phyloP scores from a whole-genome alignment of 2,888 invertebrate genomes.

The Calliopum simillimum region DNA sequence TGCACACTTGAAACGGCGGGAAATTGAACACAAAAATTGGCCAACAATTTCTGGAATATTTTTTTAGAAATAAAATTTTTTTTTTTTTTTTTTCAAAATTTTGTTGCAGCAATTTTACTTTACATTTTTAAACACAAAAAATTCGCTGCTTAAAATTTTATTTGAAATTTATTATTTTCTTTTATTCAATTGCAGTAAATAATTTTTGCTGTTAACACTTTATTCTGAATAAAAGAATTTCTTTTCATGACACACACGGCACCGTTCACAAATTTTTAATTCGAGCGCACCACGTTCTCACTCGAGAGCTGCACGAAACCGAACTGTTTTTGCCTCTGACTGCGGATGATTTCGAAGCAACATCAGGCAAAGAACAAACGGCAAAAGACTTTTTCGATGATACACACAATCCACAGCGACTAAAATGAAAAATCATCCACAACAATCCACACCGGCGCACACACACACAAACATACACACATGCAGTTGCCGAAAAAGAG shows the following conservation, averaged over 20 bases:
- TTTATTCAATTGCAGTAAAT: no score
- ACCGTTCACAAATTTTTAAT: background rate
- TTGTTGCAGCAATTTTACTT: background rate
- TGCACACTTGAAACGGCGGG: no score
- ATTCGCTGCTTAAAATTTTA: no score
- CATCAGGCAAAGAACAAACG: background rate
- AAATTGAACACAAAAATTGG: no score
- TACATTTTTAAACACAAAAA: no score
- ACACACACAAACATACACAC: background rate
- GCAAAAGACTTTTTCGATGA: constrained; percentile 21
- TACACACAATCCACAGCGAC: constrained; percentile 15
- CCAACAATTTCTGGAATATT: no score
- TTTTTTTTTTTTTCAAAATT: background rate
- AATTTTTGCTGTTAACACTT: no score
- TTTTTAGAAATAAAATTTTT: background rate
- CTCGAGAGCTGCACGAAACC: constrained; percentile 26
- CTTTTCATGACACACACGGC: constrained; percentile 21
- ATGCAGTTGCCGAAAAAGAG: no score
- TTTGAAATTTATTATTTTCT: no score
- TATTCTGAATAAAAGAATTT: background rate
- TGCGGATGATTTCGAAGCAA: background rate
- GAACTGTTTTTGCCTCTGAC: constrained; percentile 24
- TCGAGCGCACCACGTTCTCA: constrained; percentile 20
- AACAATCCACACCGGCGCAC: constrained; percentile 11
- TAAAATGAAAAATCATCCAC: background rate